Evolutionary conservation across 2,113 vertebrate species (phyloP), one percentile per base, ranked within the genome.

Genomic region (Chitala chitala): DNA sequence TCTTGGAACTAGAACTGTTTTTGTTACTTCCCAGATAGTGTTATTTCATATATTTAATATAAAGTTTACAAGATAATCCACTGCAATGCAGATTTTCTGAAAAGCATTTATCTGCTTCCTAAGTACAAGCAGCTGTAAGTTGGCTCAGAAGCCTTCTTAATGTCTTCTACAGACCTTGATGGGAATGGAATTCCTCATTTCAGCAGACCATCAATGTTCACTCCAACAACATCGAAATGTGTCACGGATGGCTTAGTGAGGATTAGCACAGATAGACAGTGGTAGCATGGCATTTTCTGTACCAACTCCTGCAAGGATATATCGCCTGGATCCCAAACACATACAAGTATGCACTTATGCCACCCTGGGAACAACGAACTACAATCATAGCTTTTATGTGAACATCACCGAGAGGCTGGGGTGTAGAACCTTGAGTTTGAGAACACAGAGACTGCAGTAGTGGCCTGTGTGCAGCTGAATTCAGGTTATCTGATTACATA

Each of bases 151-250:
- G n/a, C n/a, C n/a, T n/a, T n/a, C n/a, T n/a, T n/a, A n/a, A n/a
- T n/a, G n/a, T n/a, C n/a, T n/a, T 2, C 31, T n/a, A 17, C 29
- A 36, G 7, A 40, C 15, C 10, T 44, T 38, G 29, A 26, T 53
- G 44, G 46, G 72, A 74, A 12, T 65, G 72, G 72, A 74, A 74
- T 74, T 46, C 58, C 29, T 24, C 59, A 65, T 17, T 54, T 46
- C 46, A 26, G 26, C 33, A 66, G 42, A 22, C 20, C 31, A 38
- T 51, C n/a, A 54, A 20, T n/a, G 64, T 31, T 74, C 46, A 65
- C n/a, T 65, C 2, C 58, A 64, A 26, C 46, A 29, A 51, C 20
- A 22, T 22, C 10, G 40, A 15, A 68, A n/a, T 44, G 8, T 68
- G 42, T 22, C 64, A 46, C n/a, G 22, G 26, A 26, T 42, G n/a